These are phyloP conservation scores for Gracilinanus agilis DNA, from an alignment of 2,113 vertebrate genomes.

Conservation along the genomic window DNA sequence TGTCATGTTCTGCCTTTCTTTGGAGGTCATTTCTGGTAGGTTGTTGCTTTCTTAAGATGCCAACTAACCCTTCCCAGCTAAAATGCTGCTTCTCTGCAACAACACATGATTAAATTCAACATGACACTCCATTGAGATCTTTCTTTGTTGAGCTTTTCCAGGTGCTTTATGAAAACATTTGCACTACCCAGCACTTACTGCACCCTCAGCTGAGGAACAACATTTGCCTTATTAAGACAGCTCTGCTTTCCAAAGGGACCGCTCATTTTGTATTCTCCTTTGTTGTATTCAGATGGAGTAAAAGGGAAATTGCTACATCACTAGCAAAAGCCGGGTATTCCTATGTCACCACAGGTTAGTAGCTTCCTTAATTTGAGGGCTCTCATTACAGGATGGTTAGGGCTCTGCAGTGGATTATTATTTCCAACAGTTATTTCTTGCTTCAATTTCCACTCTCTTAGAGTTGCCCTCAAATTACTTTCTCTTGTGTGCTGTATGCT, in stretches of 20 bases:
- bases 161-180: constrained; percentile 31
- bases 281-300: neutral
- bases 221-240: constrained; percentile 12
- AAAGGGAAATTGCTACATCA: constrained; percentile 64
- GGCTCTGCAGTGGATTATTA: constrained; percentile 75
- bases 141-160: constrained; percentile 6
- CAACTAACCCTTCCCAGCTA: neutral
- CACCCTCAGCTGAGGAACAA: constrained; percentile 20
- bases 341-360: constrained; percentile 16
- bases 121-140: constrained; percentile 11
- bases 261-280: neutral
- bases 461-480: constrained; percentile 73
- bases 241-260: constrained; percentile 45
- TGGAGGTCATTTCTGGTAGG: constrained; percentile 24
- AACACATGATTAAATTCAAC: neutral
- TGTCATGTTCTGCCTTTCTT: neutral
- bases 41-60: constrained; percentile 35
- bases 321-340: constrained; percentile 68
- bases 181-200: neutral
- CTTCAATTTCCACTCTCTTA: constrained; percentile 70
- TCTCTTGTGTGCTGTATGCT: constrained; percentile 63
- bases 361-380: constrained; percentile 70
- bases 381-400: constrained; percentile 61
- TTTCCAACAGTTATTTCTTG: constrained; percentile 72
- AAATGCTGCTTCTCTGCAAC: constrained; percentile 41